Evolutionary conservation across 2,113 vertebrate species (phyloP).

Genomic region (Macheiramphus alcinus): DNA sequence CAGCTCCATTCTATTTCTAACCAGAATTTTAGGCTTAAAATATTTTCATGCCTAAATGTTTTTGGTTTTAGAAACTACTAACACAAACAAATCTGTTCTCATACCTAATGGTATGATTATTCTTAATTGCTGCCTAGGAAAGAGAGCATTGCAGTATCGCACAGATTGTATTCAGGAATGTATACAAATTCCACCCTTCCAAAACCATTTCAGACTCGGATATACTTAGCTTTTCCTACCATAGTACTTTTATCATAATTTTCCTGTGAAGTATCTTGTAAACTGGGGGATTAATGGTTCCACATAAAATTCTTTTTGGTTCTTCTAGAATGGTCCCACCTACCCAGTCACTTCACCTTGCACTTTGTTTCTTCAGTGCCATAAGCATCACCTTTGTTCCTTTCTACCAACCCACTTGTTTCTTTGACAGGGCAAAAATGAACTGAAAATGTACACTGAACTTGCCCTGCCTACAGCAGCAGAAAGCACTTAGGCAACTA

Average conservation of each 20-base stretch:
- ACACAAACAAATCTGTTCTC: not conserved
- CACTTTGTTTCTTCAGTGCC: not conserved
- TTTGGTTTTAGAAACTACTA: not conserved
- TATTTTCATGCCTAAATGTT: not conserved
- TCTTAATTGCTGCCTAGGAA: not conserved
- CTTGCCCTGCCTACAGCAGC: not conserved
- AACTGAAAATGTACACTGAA: accelerated
- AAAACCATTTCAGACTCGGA: not conserved
- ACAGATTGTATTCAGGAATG: not conserved
- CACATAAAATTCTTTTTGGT: not conserved
- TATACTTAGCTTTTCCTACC: not conserved
- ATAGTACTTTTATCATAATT: not conserved
- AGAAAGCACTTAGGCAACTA: not conserved
- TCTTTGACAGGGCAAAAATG: not conserved
- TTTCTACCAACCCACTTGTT: not conserved
- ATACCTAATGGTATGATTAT: not conserved
- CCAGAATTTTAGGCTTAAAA: not conserved
- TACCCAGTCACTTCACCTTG: not conserved
- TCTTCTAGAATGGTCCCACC: not conserved
- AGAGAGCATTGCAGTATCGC: not conserved
- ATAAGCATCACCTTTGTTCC: not conserved
- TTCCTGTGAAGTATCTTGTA: not conserved
- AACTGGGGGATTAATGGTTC: not conserved
- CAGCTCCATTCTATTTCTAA: not conserved
- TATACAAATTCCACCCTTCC: not conserved